These are phyloP conservation scores for Ecdyonurus torrentis DNA, from an alignment of 2,888 invertebrate genomes.

Conservation along the genomic window DNA sequence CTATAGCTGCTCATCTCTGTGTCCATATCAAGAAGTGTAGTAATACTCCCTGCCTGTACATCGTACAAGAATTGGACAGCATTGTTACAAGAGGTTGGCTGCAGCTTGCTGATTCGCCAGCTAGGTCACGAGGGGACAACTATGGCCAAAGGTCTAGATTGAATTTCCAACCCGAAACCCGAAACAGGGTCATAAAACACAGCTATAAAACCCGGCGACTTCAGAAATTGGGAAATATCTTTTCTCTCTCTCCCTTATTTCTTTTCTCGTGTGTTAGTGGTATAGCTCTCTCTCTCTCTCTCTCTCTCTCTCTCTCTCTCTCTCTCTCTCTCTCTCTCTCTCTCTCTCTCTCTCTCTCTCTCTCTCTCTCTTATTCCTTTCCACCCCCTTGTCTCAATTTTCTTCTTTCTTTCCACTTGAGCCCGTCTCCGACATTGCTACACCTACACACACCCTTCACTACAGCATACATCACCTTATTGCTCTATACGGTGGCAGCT, in stretches of 20 bases:
- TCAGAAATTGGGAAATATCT: conserved; percentile 11
- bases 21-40: not conserved
- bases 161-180: conserved; percentile 11
- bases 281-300: not conserved
- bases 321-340: not conserved
- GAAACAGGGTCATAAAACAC: conserved; percentile 10
- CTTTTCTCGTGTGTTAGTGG: not conserved
- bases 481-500: too few relatives aligned
- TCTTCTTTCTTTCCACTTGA: not conserved
- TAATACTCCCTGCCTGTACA: not conserved
- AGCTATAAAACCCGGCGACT: conserved; percentile 10
- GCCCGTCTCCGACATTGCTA: not conserved
- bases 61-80: not conserved
- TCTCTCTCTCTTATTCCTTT: not conserved
- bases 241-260: conserved; percentile 1
- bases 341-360: not conserved
- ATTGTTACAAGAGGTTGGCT: not conserved
- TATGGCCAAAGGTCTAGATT: conserved; percentile 7
- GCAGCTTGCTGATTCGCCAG: conserved; percentile 4
- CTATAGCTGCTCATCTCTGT: not conserved
- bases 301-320: not conserved
- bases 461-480: not conserved
- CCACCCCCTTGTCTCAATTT: not conserved
- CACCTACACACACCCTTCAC: not conserved
- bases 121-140: not conserved